Conservation (phyloP, 2,113 vertebrate species). For the Cyprinus carpio region DNA sequence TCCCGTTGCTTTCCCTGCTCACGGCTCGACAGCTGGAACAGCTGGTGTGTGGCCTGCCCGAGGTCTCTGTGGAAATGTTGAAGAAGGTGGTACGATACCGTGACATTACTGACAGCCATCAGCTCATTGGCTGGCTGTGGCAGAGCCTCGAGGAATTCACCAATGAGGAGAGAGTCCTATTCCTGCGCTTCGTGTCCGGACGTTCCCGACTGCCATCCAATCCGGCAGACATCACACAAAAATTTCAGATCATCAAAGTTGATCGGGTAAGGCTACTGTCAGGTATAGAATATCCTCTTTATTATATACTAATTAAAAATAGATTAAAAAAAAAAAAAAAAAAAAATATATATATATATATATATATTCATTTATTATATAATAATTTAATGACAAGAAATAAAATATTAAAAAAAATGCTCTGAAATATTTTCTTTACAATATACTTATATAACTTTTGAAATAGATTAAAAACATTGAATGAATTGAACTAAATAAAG, state of each 20-base stretch:
- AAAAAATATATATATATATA: too few species aligned
- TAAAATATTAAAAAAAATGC: neutral
- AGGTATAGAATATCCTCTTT: neutral
- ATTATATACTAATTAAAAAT: neutral
- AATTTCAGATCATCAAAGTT: constrained; percentile 84
- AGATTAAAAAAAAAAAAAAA: too few species aligned
- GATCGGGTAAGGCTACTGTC: constrained; percentile 73
- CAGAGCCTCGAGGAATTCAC: constrained; percentile 82
- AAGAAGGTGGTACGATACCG: constrained; percentile 83
- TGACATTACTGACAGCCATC: constrained; percentile 78
- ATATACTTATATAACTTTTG: too few species aligned
- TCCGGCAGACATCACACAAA: constrained; percentile 78
- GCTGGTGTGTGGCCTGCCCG: constrained; percentile 80
- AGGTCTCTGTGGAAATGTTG: constrained; percentile 80
- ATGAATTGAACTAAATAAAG: too few species aligned
- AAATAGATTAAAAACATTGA: neutral
- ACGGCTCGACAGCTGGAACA: constrained; percentile 81
- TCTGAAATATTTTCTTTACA: neutral
- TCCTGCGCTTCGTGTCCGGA: constrained; percentile 81
- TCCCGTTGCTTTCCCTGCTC: constrained; percentile 80
- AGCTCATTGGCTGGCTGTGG: constrained; percentile 81
- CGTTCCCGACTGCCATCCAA: constrained; percentile 80
- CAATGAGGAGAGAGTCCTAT: constrained; percentile 82
- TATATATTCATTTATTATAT: neutral
- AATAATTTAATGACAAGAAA: neutral